Evolutionary conservation across 2,113 vertebrate genomes (phyloP).

Genomic region (Strix aluco): DNA sequence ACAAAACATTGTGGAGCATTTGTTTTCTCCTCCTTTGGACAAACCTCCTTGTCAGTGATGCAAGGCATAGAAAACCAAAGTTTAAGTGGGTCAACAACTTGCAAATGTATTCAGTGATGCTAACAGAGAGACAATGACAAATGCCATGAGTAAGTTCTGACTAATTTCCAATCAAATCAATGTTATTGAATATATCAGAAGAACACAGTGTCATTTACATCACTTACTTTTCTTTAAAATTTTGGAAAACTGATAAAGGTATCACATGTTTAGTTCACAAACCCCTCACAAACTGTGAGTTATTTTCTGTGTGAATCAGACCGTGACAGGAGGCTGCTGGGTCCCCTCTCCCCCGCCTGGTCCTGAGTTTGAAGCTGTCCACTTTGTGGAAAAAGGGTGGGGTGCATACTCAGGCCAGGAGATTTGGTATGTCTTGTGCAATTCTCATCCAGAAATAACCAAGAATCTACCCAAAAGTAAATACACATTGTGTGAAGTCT

Average conservation of each 20-base stretch:
- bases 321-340: background rate
- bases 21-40: background rate
- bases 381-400: background rate
- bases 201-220: background rate
- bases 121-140: constrained; percentile 15
- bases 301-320: background rate
- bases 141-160: background rate
- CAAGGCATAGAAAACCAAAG: background rate
- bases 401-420: background rate
- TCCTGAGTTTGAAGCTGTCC: background rate
- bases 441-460: constrained; percentile 11
- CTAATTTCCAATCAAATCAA: constrained; percentile 28
- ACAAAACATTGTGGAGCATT: background rate
- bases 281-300: background rate
- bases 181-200: background rate
- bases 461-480: constrained; percentile 20
- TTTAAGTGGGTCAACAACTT: constrained; percentile 17
- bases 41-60: background rate
- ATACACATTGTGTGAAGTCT: constrained; percentile 1
- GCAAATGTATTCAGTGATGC: constrained; percentile 13
- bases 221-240: background rate
- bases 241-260: background rate
- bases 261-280: background rate
- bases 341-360: background rate
- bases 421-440: background rate